Conservation (phyloP, 2,888 invertebrate genomes). For the Yponomeuta sedellus region DNA sequence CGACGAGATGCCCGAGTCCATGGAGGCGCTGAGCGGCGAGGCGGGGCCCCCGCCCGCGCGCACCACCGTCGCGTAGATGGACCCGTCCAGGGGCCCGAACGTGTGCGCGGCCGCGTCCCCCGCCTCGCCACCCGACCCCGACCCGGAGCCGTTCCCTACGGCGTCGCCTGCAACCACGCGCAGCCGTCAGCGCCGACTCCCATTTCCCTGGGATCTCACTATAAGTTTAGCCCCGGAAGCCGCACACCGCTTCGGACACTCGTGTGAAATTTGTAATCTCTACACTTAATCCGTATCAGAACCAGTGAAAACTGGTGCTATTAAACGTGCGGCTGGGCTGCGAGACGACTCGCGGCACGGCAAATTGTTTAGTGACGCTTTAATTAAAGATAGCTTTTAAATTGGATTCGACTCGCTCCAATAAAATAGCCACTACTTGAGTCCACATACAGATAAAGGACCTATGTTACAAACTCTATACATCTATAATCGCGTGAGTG, state of each 20-base stretch:
- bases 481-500: neutral
- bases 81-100: conserved; percentile 92
- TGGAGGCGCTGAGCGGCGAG: conserved; percentile 89
- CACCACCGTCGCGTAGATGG: conserved; percentile 87
- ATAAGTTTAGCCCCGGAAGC: too few species aligned
- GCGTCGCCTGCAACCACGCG: conserved; percentile 71
- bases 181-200: conserved; percentile 43
- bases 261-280: neutral
- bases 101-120: conserved; percentile 79
- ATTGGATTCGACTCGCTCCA: conserved; percentile 56
- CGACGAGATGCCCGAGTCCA: conserved; percentile 93
- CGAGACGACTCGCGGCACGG: conserved; percentile 22
- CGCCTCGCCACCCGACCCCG: conserved; percentile 63
- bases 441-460: neutral
- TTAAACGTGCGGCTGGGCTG: neutral
- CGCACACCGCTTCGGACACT: neutral
- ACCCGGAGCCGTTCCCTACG: conserved; percentile 69
- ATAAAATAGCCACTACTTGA: conserved; percentile 32
- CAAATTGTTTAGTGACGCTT: conserved; percentile 41
- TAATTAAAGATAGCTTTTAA: conserved; percentile 55
- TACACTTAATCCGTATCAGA: neutral
- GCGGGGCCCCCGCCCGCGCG: conserved; percentile 69
- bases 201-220: neutral
- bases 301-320: neutral
- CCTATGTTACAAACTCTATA: neutral